These are phyloP conservation scores for Melipona quadrifasciata DNA, from an alignment of 1,140 invertebrate species.

Conservation along the genomic window DNA sequence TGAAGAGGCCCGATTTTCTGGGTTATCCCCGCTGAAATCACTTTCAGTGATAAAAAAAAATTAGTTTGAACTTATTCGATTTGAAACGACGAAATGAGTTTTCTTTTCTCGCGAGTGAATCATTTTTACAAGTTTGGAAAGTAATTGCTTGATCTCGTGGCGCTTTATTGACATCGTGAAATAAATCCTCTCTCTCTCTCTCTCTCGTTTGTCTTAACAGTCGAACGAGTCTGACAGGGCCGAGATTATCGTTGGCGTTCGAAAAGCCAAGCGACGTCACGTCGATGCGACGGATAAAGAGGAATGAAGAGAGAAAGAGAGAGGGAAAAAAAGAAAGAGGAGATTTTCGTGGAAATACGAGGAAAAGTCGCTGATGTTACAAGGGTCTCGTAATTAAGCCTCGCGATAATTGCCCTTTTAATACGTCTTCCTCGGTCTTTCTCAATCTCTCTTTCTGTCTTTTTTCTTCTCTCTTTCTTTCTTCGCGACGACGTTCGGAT, in stretches of 20 bases:
- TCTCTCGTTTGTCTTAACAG: slow-evolving; percentile 34
- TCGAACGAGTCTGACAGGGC: slow-evolving; percentile 15
- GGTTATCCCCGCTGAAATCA: too few species aligned
- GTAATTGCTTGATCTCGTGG: background rate
- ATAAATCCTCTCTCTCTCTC: slow-evolving; percentile 3
- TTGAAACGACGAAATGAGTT: background rate
- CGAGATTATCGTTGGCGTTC: slow-evolving; percentile 42
- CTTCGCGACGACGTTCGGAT: slow-evolving; percentile 35
- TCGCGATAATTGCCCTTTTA: slow-evolving; percentile 63
- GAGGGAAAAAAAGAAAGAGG: background rate
- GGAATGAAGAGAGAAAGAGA: background rate
- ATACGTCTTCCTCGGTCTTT: slow-evolving; percentile 28
- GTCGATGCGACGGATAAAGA: background rate
- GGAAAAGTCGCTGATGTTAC: slow-evolving; percentile 57
- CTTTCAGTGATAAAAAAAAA: too few species aligned
- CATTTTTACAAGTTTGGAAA: background rate
- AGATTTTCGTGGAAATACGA: slow-evolving; percentile 27
- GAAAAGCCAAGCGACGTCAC: slow-evolving; percentile 16
- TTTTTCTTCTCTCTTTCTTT: background rate
- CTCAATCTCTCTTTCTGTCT: background rate
- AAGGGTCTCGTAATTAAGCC: slow-evolving; percentile 61
- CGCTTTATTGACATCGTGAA: slow-evolving; percentile 10
- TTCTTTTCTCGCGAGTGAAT: background rate
- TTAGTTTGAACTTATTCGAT: too few species aligned
- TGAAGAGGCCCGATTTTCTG: too few species aligned